A percentile compares a stretch with the other conserved stretches of the same genome.
These are phyloP conservation scores for Ferdinandea cuprea DNA, from an alignment of 2,888 invertebrate species.

Conservation along the genomic window DNA sequence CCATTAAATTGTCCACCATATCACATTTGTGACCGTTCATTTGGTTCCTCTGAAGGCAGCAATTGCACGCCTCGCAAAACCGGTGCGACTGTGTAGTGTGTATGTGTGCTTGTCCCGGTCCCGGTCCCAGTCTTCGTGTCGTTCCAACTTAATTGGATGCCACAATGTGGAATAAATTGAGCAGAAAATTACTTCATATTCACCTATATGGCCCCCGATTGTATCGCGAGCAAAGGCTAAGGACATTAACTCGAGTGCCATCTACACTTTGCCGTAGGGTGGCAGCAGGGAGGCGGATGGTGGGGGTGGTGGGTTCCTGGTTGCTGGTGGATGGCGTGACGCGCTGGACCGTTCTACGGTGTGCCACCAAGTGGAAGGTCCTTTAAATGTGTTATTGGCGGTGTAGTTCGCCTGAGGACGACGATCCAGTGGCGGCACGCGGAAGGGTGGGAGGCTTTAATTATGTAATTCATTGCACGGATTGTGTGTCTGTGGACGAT, in stretches of 20 bases:
- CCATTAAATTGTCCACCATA: slow-evolving; percentile 74
- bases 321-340: slow-evolving; percentile 23
- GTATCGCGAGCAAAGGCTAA: slow-evolving; percentile 69
- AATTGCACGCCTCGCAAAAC: slow-evolving; percentile 68
- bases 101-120: too few species aligned
- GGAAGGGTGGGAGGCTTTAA: slow-evolving; percentile 58
- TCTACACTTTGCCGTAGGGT: slow-evolving; percentile 59
- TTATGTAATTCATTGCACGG: slow-evolving; percentile 74
- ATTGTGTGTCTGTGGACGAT: slow-evolving; percentile 72
- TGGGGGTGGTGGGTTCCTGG: slow-evolving; percentile 2
- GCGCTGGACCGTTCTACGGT: slow-evolving; percentile 67
- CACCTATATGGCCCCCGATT: slow-evolving; percentile 73
- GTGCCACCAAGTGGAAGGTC: slow-evolving; percentile 73
- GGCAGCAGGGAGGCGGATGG: neutral
- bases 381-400: slow-evolving; percentile 73
- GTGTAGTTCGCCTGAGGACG: slow-evolving; percentile 50
- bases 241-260: slow-evolving; percentile 72
- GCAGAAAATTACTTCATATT: slow-evolving; percentile 83
- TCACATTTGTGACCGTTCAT: slow-evolving; percentile 75
- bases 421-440: neutral
- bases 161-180: slow-evolving; percentile 83
- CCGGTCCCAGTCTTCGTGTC: slow-evolving; percentile 64
- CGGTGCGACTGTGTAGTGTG: too few species aligned
- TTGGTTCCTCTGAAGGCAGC: slow-evolving; percentile 70
- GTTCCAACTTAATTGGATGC: slow-evolving; percentile 82